These are phyloP conservation scores for Lutjanus argentimaculatus DNA, from an alignment of 2,797 vertebrate species.

Conservation along the genomic window DNA sequence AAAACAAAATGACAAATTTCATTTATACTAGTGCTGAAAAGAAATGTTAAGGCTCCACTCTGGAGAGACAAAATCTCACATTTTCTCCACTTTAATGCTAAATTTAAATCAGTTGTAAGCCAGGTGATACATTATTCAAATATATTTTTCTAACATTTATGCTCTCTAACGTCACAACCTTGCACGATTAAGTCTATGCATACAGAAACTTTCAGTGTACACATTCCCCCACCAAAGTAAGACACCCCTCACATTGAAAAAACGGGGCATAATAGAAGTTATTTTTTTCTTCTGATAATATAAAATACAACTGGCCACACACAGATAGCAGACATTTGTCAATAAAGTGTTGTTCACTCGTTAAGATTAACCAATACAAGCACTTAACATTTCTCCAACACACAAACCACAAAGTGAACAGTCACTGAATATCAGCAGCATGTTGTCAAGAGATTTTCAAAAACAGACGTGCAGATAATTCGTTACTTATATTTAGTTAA, in stretches of 20 bases:
- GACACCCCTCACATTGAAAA: constrained; percentile 65
- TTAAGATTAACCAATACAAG: constrained; percentile 82
- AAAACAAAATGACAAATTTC: constrained; percentile 10
- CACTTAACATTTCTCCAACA: constrained; percentile 84
- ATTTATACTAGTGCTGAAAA: constrained; percentile 74
- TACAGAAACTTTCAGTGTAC: constrained; percentile 73
- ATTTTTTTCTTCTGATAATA: constrained; percentile 72
- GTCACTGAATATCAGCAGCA: constrained; percentile 86
- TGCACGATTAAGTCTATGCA: constrained; percentile 81
- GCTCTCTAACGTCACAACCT: constrained; percentile 77
- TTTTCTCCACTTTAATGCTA: constrained; percentile 46
- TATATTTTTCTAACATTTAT: constrained; percentile 77
- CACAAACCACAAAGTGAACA: constrained; percentile 84
- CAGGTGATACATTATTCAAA: constrained; percentile 80
- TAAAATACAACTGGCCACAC: constrained; percentile 86
- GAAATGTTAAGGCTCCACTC: constrained; percentile 81
- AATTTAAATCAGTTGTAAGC: constrained; percentile 67
- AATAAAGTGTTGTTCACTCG: constrained; percentile 79
- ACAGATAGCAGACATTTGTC: constrained; percentile 84
- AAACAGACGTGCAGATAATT: constrained; percentile 84
- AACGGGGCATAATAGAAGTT: constrained; percentile 67
- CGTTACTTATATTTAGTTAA: constrained; percentile 79
- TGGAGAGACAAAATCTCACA: constrained; percentile 54
- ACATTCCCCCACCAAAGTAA: constrained; percentile 70
- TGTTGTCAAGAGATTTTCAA: constrained; percentile 76